A percentile compares a stretch with the other conserved stretches of the same genome.
These are phyloP conservation scores for Scaptomyza tumidula DNA, from an alignment of 2,888 invertebrate species.

Conservation along the genomic window DNA sequence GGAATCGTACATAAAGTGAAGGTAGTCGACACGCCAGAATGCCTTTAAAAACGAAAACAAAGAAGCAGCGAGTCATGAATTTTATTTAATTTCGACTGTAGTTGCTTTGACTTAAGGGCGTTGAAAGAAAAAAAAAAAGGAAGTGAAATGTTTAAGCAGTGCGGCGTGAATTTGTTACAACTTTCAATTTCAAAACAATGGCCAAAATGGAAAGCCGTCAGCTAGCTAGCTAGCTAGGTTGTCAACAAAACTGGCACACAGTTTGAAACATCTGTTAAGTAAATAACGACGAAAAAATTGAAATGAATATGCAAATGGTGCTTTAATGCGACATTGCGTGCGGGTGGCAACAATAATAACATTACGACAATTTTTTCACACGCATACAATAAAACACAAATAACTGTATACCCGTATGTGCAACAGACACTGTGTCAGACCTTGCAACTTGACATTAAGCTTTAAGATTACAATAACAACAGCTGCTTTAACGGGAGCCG, in stretches of 20 bases:
- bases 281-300: conserved; percentile 26
- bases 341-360: conserved; percentile 22
- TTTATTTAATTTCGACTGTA: conserved; percentile 41
- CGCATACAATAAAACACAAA: conserved; percentile 58
- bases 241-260: conserved; percentile 54
- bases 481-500: conserved; percentile 16
- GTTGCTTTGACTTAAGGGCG: conserved; percentile 42
- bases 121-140: conserved; percentile 44
- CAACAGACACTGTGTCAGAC: conserved; percentile 44
- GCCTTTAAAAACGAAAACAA: conserved; percentile 24
- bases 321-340: conserved; percentile 41
- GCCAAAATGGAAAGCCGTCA: conserved; percentile 65
- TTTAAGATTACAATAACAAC: conserved; percentile 47
- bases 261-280: conserved; percentile 16
- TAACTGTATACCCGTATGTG: conserved; percentile 38
- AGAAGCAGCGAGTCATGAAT: conserved; percentile 50
- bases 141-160: conserved; percentile 62
- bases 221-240: conserved; percentile 26
- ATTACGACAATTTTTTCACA: conserved; percentile 52
- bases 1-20: conserved; percentile 39
- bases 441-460: conserved; percentile 73
- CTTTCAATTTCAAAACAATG: conserved; percentile 71
- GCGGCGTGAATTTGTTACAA: conserved; percentile 52
- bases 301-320: conserved; percentile 52
- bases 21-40: conserved; percentile 66